Conservation (phyloP, 2,797 vertebrate species). For the Characodon lateralis region DNA sequence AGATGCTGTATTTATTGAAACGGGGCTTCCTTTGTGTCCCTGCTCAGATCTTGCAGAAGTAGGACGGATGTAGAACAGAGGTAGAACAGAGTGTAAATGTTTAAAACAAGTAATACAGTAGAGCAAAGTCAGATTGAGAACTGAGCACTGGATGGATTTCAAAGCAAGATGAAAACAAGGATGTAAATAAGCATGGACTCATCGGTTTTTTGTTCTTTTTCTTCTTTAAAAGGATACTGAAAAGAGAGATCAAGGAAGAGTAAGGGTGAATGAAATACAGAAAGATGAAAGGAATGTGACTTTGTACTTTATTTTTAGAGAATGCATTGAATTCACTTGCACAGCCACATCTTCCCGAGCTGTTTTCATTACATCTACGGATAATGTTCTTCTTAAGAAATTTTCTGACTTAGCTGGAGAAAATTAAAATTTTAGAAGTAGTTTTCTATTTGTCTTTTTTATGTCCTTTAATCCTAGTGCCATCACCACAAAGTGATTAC, state of each 20-base stretch:
- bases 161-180: conserved; percentile 49
- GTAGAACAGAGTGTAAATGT: conserved; percentile 16
- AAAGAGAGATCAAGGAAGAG: conserved; percentile 34
- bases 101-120: conserved; percentile 18
- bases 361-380: not conserved
- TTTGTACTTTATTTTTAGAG: conserved; percentile 12
- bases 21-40: not conserved
- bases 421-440: not conserved
- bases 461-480: not conserved
- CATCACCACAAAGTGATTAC: conserved; percentile 3
- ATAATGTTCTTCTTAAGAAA: not conserved
- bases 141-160: conserved; percentile 44
- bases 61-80: not conserved
- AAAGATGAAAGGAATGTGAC: conserved; percentile 33
- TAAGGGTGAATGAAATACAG: conserved; percentile 9
- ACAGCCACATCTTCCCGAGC: not conserved
- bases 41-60: not conserved
- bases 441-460: not conserved
- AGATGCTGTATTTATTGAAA: not conserved
- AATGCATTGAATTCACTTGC: not conserved
- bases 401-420: not conserved
- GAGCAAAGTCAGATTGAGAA: conserved; percentile 29
- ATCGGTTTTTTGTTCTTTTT: conserved; percentile 17
- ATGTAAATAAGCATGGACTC: conserved; percentile 47
- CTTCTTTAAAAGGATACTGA: conserved; percentile 31